Evolutionary conservation across 2,113 vertebrate genomes (phyloP).

Genomic region (Stictonetta naevosa): DNA sequence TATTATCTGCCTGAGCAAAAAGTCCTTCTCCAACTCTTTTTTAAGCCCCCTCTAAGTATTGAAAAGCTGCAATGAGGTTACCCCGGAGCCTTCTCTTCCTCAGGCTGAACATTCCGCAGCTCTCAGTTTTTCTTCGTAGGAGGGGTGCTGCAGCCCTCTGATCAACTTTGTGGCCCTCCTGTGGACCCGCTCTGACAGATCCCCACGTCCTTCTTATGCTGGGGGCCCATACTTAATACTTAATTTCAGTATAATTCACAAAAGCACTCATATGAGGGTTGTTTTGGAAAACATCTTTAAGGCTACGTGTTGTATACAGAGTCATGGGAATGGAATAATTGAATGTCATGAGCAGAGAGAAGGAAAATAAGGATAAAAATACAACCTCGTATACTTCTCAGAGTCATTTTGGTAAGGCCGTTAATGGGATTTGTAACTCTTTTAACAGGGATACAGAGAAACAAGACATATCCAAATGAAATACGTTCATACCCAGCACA

Average conservation of each 20-base stretch:
- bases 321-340: accelerated
- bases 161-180: too few species aligned
- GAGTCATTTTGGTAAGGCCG: not conserved
- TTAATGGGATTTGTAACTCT: not conserved
- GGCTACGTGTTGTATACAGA: not conserved
- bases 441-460: not conserved
- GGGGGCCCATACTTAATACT: not conserved
- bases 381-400: accelerated
- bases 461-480: not conserved
- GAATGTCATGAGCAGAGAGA: accelerated
- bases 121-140: too few species aligned
- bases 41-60: too few species aligned
- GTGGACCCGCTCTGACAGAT: too few species aligned
- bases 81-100: too few species aligned
- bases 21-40: too few species aligned
- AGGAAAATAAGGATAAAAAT: accelerated
- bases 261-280: accelerated
- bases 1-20: too few species aligned
- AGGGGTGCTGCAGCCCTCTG: too few species aligned
- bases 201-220: too few species aligned
- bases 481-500: not conserved
- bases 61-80: too few species aligned
- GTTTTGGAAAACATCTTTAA: not conserved
- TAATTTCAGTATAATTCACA: not conserved
- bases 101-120: too few species aligned